Evolutionary conservation across 2,888 invertebrate species (phyloP), one percentile per base, ranked within the genome.

Genomic region (Hydrotaea cyrtoneurina): DNA sequence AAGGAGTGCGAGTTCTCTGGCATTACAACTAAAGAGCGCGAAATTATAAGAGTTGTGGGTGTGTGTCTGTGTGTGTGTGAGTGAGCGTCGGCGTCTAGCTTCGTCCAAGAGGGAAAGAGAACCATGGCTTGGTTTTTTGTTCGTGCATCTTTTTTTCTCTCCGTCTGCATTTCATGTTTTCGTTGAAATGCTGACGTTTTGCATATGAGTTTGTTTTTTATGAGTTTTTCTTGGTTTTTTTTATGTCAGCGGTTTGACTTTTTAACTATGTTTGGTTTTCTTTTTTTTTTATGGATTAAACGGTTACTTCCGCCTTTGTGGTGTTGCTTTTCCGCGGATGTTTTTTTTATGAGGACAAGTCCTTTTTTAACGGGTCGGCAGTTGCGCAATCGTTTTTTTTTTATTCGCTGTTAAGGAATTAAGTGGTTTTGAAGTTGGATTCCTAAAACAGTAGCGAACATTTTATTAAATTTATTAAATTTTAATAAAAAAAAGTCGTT

Each of bases 231-330:
- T 64, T 17, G 4, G 13, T n/a, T 53, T 59, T 75, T 72, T 72
- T 64, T 57, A 46, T 79, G 72, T 72, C 23, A 31, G 83, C 72
- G 83, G 79, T 83, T 83, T 83, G 83, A 80, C 83, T 83, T 83
- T 80, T 80, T 77, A 73, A 62, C 72, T 66, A 55, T 36, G 11
- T 73, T 73, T 76, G 69, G 39, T 69, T 66, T n/a, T n/a, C n/a
- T n/a, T n/a, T n/a, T n/a, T n/a, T n/a, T 66, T 66, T 66, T 66
- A 66, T 43, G 39, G 43, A 39, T 69, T 23, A 21, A 15, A n/a
- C 2, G 46, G 7, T 69, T 69, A 43, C 69, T 46, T 46, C 69
- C 23, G 43, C 13, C 31, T 69, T 21, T 43, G 39, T 43, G 19
- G 11, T 19, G 23, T 11, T 26, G 10, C 36, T 64, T 64, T 31